A percentile compares a stretch with the other conserved stretches of the same genome.
Conservation (phyloP, 2,888 invertebrate genomes). For the Drosophila paranaensis region DNA sequence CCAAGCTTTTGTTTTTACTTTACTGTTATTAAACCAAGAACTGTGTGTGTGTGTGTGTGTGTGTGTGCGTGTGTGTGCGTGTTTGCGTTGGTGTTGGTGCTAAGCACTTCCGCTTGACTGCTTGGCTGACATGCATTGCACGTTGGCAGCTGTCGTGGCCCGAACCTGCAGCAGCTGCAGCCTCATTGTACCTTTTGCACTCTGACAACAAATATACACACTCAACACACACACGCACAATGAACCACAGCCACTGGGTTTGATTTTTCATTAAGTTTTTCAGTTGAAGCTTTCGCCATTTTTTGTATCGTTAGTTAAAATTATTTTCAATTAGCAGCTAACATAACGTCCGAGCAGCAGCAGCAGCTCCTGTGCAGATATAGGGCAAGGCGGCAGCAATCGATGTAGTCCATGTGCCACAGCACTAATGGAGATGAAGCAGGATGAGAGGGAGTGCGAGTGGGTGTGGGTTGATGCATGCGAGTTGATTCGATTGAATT, state of each 20-base stretch:
- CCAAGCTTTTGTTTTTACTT: conserved; percentile 36
- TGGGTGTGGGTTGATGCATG: background rate
- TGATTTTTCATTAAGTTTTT: conserved; percentile 71
- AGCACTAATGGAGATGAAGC: background rate
- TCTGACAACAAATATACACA: conserved; percentile 45
- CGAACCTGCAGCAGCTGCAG: conserved; percentile 38
- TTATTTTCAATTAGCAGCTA: conserved; percentile 75
- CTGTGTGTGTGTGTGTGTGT: conserved; percentile 1
- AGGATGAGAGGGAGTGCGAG: background rate
- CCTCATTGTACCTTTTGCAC: conserved; percentile 59
- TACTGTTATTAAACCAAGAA: conserved; percentile 30
- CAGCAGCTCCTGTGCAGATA: conserved; percentile 1
- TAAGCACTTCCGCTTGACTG: conserved; percentile 75
- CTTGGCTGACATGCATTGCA: conserved; percentile 70
- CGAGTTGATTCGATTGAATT: conserved; percentile 17
- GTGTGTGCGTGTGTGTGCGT: background rate
- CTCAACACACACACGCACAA: background rate
- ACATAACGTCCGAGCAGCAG: conserved; percentile 23
- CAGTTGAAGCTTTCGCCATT: conserved; percentile 31
- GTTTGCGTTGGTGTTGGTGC: conserved; percentile 56
- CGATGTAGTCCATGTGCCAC: background rate
- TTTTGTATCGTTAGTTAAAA: conserved; percentile 56
- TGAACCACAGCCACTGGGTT: conserved; percentile 26
- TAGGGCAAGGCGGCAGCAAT: background rate
- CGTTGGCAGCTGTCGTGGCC: conserved; percentile 44